phyloP scores from a whole-genome alignment of 2,113 vertebrate genomes.

The Phyllopteryx taeniolatus region DNA sequence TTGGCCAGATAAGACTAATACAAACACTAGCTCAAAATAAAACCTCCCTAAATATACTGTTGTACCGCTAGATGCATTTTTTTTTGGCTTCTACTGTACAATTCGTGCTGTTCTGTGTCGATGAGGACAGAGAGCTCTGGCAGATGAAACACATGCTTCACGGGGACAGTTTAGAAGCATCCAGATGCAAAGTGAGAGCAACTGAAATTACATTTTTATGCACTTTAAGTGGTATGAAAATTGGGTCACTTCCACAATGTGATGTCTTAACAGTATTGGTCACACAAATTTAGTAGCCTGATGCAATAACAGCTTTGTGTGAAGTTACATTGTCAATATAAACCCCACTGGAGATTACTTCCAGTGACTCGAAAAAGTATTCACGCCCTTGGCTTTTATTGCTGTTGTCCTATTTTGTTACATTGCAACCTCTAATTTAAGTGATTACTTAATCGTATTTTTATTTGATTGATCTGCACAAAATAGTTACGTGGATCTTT shows the following conservation, averaged over 20 bases:
- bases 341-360: neutral
- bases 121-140: constrained; percentile 43
- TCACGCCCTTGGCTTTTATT: too few species aligned
- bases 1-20: constrained; percentile 22
- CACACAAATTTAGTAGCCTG: neutral
- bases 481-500: too few species aligned
- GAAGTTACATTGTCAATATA: neutral
- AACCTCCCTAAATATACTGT: constrained; percentile 50
- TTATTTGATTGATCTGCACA: too few species aligned
- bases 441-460: too few species aligned
- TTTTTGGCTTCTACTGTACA: constrained; percentile 40
- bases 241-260: constrained; percentile 25
- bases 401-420: too few species aligned
- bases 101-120: constrained; percentile 41
- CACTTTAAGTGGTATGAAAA: constrained; percentile 44
- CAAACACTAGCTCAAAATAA: constrained; percentile 22
- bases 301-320: neutral
- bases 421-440: too few species aligned
- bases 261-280: constrained; percentile 20
- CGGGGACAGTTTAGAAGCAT: constrained; percentile 38
- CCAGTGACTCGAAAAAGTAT: too few species aligned
- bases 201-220: constrained; percentile 46
- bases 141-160: constrained; percentile 43
- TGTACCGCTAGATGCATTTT: constrained; percentile 2
- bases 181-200: constrained; percentile 44